Evolutionary conservation across 2,888 invertebrate species (phyloP).

Genomic region (Molorchus minor): DNA sequence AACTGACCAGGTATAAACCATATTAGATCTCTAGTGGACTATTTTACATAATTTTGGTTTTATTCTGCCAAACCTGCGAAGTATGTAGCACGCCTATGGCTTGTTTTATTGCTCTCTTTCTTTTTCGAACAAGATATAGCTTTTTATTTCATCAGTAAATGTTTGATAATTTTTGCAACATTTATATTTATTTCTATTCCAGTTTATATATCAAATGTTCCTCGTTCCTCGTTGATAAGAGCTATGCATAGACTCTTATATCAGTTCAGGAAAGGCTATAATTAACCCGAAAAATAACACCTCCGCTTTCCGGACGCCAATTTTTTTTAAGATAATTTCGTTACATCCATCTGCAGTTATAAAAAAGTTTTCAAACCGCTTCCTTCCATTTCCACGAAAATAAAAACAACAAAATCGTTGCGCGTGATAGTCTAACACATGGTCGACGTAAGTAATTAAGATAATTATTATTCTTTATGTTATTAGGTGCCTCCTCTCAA

Average conservation of each 20-base stretch:
- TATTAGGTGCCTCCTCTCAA: neutral
- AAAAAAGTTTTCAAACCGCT: neutral
- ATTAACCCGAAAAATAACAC: slow-evolving; percentile 39
- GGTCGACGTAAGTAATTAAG: slow-evolving; percentile 6
- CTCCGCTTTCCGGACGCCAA: slow-evolving; percentile 36
- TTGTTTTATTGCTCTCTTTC: too few relatives aligned
- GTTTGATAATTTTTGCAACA: neutral
- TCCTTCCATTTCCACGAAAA: too few relatives aligned
- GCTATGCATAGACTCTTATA: slow-evolving; percentile 5
- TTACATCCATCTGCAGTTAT: neutral
- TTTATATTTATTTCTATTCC: slow-evolving; percentile 4
- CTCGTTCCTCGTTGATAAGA: slow-evolving; percentile 20
- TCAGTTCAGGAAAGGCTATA: slow-evolving; percentile 37
- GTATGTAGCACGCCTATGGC: too few relatives aligned
- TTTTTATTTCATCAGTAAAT: too few relatives aligned
- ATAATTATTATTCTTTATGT: slow-evolving; percentile 1
- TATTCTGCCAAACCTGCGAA: too few relatives aligned
- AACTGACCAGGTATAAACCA: too few relatives aligned
- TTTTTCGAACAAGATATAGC: too few relatives aligned
- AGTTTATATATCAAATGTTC: slow-evolving; percentile 8
- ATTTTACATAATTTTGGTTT: too few relatives aligned
- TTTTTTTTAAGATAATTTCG: slow-evolving; percentile 7
- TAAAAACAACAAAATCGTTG: neutral
- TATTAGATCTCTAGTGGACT: too few relatives aligned
- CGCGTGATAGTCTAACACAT: neutral